Evolutionary conservation across 2,113 vertebrate species (phyloP).

Genomic region (Crotophaga sulcirostris): DNA sequence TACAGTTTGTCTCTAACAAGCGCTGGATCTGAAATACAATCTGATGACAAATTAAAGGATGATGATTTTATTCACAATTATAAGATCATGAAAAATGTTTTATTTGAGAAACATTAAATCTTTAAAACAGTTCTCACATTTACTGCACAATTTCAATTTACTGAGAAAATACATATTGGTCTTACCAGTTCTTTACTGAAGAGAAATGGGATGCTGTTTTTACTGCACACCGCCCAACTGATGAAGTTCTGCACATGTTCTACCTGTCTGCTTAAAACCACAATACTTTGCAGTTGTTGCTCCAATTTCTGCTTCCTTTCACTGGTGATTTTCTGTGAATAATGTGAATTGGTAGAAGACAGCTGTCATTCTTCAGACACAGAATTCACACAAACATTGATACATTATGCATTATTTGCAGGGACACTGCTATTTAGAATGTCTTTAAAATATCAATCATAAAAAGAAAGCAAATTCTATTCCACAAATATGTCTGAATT

Average conservation of each 20-base stretch:
- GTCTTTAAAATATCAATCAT: background rate
- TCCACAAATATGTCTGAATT: background rate
- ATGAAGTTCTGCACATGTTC: conserved; percentile 97
- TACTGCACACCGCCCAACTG: conserved; percentile 91
- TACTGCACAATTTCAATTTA: background rate
- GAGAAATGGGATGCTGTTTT: conserved; percentile 89
- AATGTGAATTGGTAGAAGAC: background rate
- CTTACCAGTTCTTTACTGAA: conserved; percentile 97
- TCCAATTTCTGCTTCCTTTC: conserved; percentile 90
- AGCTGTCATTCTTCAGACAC: background rate
- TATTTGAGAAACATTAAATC: background rate
- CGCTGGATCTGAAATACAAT: conserved; percentile 96
- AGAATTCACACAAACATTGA: background rate
- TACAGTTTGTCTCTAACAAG: conserved; percentile 86
- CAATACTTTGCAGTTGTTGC: conserved; percentile 89
- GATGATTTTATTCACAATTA: background rate
- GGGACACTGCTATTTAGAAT: background rate
- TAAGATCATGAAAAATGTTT: background rate
- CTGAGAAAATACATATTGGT: background rate
- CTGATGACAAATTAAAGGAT: conserved; percentile 69
- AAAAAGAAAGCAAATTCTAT: background rate
- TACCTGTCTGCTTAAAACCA: conserved; percentile 90
- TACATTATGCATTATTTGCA: background rate
- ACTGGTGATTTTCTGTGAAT: conserved; percentile 85
- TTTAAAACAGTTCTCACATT: background rate